Evolutionary conservation across 2,888 invertebrate genomes (phyloP), one percentile per base, ranked within the genome.

Genomic region (Seira musarum): DNA sequence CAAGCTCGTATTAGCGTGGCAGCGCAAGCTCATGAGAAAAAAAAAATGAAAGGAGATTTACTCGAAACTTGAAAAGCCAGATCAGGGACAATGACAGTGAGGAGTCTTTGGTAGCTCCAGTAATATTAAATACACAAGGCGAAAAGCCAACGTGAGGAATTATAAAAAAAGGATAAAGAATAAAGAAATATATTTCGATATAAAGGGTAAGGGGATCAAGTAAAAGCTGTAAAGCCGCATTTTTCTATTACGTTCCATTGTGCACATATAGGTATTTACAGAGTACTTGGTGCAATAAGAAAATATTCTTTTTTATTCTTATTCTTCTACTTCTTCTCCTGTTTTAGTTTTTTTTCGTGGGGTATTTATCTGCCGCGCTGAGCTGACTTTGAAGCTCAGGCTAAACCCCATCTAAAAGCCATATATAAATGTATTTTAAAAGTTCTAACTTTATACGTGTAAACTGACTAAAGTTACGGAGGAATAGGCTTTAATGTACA

Each of bases 361-460:
- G 80, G 80, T 80, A 80, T 80, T 80, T 80, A 80, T 80, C 80
- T 80, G 65, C 61, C 49, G 71, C 74, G 80, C 80, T 79, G 70
- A 75, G 65, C 80, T 80, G 80, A 80, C 80, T 80, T 80, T 53
- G 53, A 53, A 35, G 66, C 68, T 73, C 67, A 67, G 15, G 22
- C 24, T 64, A 66, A 35, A 40, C 53, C 22, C 15, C 65, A 17
- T 25, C 25, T 25, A 65, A 24, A 30, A 65, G 35, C 10, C 69
- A 61, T 71, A 24, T 72, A 25, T 64, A 25, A 60, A 25, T 70
- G 24, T 60, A 21, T 60, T 24, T 72, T 66, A 65, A 74, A 57
- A 65, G 35, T 21, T 64, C 65, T 63, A 72, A 30, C 30, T 72
- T 63, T 72, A 61, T 46, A 53, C 15, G 21, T 49, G 13, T 35